Evolutionary conservation across 2,888 invertebrate genomes (phyloP), one percentile per base, ranked within the genome.

Genomic region (Platycheirus rosarum): DNA sequence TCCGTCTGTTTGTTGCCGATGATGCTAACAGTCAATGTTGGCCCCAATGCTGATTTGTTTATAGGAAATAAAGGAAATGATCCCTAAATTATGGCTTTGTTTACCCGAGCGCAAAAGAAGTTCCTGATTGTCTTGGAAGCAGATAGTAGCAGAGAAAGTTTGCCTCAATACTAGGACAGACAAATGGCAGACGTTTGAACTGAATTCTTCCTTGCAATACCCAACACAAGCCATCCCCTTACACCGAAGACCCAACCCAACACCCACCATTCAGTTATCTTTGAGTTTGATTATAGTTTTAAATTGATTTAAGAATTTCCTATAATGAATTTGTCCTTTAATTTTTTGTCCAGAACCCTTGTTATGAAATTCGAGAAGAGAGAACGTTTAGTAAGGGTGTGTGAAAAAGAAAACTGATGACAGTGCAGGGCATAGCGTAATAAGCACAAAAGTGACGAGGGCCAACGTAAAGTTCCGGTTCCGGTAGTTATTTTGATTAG

Each of bases 11-110:
- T 32, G 29, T 32, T 1, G 13, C 29, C 29, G 29, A 20, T 48
- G 13, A 32, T 60, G 29, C 44, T 60, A 44, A 60, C 44, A 44
- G 44, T 60, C 60, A 60, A 60, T 60, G 63, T 63, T 46, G 35
- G 18, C 46, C 66, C 73, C 37, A 49, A 53, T 66, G 74, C 68
- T 78, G 84, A 85, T 85, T 85, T 85, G 84, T 84, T 82, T 86
- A 77, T 85, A 71, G 84, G 75, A 79, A 75, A 85, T 86, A 84
- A 85, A 85, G 86, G 86, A 86, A 86, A 84, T 85, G 85, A 85
- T 77, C 85, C 86, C 85, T 86, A 84, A 86, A 84, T 86, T 85
- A 86, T 85, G 84, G 86, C 84, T 85, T 85, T 86, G 86, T 86
- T 86, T 86, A 86, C 60, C 70, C 77, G 73, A 65, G 82, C 76